These are phyloP conservation scores for Cavia aperea DNA, from an alignment of 2,113 vertebrate species.

Conservation along the genomic window DNA sequence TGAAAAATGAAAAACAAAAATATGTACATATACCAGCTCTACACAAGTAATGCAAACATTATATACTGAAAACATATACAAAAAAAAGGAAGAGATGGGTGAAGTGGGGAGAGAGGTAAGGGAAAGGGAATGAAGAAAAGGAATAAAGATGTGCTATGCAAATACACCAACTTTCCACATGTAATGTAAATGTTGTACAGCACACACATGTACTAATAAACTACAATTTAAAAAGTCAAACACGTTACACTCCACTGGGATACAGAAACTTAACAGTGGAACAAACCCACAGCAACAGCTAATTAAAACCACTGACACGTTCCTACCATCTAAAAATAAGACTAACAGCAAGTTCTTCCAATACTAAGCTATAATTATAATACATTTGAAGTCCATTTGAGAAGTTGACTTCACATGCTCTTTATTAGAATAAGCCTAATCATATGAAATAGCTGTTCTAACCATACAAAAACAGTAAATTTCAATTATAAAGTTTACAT, in stretches of 20 bases:
- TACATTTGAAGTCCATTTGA: not conserved
- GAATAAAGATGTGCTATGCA: not conserved
- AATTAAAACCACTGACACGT: constrained; percentile 22
- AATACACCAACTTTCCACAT: not conserved
- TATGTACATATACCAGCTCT: not conserved
- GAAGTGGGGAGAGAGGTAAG: not conserved
- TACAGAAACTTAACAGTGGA: not conserved
- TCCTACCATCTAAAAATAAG: constrained; percentile 46
- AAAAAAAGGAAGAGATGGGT: not conserved
- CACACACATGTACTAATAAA: not conserved
- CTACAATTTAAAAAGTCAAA: constrained; percentile 25
- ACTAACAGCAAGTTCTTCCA: constrained; percentile 14
- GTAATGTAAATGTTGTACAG: not conserved
- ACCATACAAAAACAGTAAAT: constrained; percentile 1
- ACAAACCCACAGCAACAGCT: constrained; percentile 15
- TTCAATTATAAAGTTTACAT: constrained; percentile 11
- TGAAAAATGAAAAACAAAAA: not conserved
- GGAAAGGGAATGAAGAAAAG: not conserved
- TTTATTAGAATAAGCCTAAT: constrained; percentile 36
- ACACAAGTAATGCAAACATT: not conserved
- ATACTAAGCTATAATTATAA: not conserved
- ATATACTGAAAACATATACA: not conserved
- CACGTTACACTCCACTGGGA: constrained; percentile 19
- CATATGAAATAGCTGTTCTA: not conserved
- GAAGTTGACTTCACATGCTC: constrained; percentile 11